A percentile compares a stretch with the other conserved stretches of the same genome.
Evolutionary conservation across 2,797 vertebrate species (phyloP).

Genomic region (Clarias fuscus): DNA sequence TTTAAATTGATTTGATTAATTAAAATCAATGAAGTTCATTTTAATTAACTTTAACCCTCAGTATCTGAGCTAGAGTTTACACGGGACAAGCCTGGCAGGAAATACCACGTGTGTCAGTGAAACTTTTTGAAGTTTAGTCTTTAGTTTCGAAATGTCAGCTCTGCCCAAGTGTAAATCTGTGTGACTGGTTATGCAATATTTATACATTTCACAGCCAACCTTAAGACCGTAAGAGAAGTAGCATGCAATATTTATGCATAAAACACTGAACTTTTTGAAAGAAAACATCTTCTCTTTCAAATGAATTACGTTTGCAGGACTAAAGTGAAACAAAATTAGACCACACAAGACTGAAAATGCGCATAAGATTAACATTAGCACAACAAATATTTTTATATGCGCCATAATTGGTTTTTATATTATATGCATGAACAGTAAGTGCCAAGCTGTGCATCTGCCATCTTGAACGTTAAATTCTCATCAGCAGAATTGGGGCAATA

Average conservation of each 20-base stretch:
- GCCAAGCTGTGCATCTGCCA: background rate
- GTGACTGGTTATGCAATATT: slow-evolving; percentile 7
- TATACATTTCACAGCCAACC: background rate
- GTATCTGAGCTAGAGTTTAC: background rate
- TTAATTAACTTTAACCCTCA: background rate
- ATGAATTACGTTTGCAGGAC: background rate
- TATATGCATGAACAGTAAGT: background rate
- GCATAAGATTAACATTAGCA: background rate
- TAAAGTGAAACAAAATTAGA: background rate
- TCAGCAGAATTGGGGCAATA: slow-evolving; percentile 25
- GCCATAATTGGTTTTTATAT: background rate
- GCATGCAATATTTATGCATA: slow-evolving; percentile 18
- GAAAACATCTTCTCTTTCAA: background rate
- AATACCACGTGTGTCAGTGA: background rate
- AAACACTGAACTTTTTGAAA: background rate
- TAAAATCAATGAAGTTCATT: too few species aligned
- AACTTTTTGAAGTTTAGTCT: slow-evolving; percentile 13
- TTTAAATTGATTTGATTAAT: too few species aligned
- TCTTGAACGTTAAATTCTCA: slow-evolving; percentile 13
- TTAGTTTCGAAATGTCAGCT: slow-evolving; percentile 1
- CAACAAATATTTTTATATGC: background rate
- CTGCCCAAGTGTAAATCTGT: background rate
- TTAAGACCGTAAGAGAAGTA: background rate
- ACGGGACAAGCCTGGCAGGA: background rate
- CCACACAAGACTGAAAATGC: background rate